Evolutionary conservation across 2,888 invertebrate species (phyloP).

Genomic region (Nebria salina): DNA sequence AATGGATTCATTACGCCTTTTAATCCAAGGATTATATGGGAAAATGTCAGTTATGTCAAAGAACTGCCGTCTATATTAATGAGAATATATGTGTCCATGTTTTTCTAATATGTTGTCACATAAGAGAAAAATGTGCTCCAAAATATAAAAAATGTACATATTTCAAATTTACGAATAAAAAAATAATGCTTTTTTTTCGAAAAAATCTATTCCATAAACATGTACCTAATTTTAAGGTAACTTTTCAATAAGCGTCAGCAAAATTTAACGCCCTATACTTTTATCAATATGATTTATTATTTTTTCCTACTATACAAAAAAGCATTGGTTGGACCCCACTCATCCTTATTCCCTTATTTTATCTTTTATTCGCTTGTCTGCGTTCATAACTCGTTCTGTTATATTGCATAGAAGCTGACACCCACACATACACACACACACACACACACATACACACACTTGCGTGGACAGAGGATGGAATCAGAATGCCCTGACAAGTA

Average conservation of each 20-base stretch:
- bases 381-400: slow-evolving; percentile 8
- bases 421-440: slow-evolving; percentile 8
- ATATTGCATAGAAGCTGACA: neutral
- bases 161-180: too few relatives aligned
- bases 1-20: neutral
- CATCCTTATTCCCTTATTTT: neutral
- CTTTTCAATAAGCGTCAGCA: too few relatives aligned
- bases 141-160: neutral
- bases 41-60: neutral
- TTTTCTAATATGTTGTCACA: neutral
- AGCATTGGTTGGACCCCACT: neutral
- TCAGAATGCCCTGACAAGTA: slow-evolving; percentile 43
- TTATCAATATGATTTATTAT: neutral
- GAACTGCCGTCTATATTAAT: neutral
- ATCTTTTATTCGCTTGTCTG: slow-evolving; percentile 20
- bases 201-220: too few relatives aligned
- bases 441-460: neutral
- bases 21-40: neutral
- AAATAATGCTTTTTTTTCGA: too few relatives aligned
- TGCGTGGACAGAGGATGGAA: slow-evolving; percentile 18
- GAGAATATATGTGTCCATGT: neutral
- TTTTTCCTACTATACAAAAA: neutral
- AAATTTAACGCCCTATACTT: too few relatives aligned
- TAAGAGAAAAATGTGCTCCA: neutral
- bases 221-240: too few relatives aligned